A percentile compares a stretch with the other conserved stretches of the same genome.
Evolutionary conservation across 2,888 invertebrate genomes (phyloP).

Genomic region (Drosophila cyrtoloma): DNA sequence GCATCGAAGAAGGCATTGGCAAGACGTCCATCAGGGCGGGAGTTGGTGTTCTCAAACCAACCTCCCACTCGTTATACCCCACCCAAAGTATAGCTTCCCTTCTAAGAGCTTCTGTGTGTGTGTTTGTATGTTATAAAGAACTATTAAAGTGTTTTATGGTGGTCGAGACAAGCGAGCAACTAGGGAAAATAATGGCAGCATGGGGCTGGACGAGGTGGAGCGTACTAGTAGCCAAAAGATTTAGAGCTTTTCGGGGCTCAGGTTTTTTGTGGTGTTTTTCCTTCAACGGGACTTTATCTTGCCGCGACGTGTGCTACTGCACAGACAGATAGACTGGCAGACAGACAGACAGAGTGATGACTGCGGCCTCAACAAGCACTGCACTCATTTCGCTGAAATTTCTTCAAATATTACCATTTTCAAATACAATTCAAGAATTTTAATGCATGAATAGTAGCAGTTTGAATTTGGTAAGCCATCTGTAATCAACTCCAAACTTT

Average conservation of each 20-base stretch:
- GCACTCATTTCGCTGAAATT: constrained; percentile 39
- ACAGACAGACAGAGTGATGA: constrained; percentile 32
- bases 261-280: constrained; percentile 64
- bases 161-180: constrained; percentile 82
- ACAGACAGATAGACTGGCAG: constrained; percentile 9
- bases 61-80: not conserved
- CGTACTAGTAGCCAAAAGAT: constrained; percentile 50
- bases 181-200: constrained; percentile 84
- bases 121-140: constrained; percentile 69
- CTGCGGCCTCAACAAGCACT: constrained; percentile 8
- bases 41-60: not conserved
- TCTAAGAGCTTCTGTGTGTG: constrained; percentile 4
- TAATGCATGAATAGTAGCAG: not conserved
- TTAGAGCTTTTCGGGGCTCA: constrained; percentile 65
- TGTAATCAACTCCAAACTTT: not conserved
- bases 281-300: constrained; percentile 59
- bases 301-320: constrained; percentile 49
- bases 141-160: constrained; percentile 85
- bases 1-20: constrained; percentile 60
- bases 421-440: constrained; percentile 4
- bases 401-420: constrained; percentile 5
- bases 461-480: not conserved
- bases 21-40: constrained; percentile 50
- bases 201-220: constrained; percentile 61
- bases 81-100: constrained; percentile 4